Percentiles rank a stretch among this genome's conserved stretches.
phyloP scores from a whole-genome alignment of 2,113 vertebrate genomes.

The Merops nubicus region DNA sequence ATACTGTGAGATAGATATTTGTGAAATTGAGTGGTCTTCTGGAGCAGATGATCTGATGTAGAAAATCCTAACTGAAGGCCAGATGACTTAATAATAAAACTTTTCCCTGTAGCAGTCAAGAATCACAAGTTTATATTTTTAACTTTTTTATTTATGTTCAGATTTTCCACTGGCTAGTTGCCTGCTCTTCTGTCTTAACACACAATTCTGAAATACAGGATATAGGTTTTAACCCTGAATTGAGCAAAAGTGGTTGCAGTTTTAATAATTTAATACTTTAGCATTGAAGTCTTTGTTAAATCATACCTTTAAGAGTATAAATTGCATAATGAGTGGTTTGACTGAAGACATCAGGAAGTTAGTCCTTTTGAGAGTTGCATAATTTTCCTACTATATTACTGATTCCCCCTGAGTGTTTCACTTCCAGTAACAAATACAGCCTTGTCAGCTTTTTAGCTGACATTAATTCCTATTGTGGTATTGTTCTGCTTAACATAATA shows the following conservation, averaged over 20 bases:
- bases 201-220: background rate
- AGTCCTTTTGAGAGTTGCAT: background rate
- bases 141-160: background rate
- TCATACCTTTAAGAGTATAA: background rate
- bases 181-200: background rate
- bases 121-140: background rate
- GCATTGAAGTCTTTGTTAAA: background rate
- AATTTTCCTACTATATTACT: background rate
- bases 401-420: background rate
- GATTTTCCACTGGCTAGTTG: background rate
- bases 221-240: background rate
- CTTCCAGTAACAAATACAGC: conserved; percentile 8
- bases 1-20: background rate
- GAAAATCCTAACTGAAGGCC: background rate
- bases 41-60: background rate
- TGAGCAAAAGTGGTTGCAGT: background rate
- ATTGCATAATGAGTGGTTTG: background rate
- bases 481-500: background rate
- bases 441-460: background rate
- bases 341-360: background rate
- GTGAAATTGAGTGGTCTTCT: background rate
- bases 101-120: background rate
- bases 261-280: background rate
- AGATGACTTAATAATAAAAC: background rate
- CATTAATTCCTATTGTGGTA: background rate